phyloP scores from a whole-genome alignment of 2,797 vertebrate species.

The Arremon brunneinucha region DNA sequence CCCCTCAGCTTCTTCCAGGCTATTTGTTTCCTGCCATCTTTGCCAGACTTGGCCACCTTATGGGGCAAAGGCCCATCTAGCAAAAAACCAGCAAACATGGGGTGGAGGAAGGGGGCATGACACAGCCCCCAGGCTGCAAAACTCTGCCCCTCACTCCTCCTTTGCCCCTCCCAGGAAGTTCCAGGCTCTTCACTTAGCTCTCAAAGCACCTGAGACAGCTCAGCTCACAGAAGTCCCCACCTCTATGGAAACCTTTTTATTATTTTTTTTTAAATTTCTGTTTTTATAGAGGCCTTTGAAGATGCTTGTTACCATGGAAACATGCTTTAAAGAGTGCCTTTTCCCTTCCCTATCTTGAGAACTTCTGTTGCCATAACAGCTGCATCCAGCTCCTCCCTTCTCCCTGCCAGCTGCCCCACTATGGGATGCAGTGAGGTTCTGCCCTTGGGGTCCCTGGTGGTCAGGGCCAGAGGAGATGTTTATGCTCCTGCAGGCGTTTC shows the following conservation, averaged over 20 bases:
- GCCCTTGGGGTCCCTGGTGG: rapidly evolving
- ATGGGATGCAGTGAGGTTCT: background rate
- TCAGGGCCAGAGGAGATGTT: background rate
- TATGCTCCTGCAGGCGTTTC: background rate
- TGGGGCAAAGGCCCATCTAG: background rate
- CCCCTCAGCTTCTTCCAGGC: background rate
- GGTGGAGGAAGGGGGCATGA: background rate
- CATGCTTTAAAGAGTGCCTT: conserved; percentile 44
- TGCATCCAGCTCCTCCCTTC: background rate
- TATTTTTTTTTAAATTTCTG: background rate
- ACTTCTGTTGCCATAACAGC: conserved; percentile 67
- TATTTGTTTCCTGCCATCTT: conserved; percentile 22
- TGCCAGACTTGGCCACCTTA: conserved; percentile 25
- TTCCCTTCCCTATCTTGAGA: conserved; percentile 26
- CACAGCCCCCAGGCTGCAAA: background rate
- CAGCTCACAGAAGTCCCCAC: background rate
- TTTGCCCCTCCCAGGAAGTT: background rate
- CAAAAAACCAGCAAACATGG: background rate
- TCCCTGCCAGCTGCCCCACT: background rate
- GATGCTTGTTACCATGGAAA: conserved; percentile 66
- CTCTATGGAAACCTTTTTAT: background rate
- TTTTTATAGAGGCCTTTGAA: conserved; percentile 51
- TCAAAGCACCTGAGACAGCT: background rate
- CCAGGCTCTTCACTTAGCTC: background rate
- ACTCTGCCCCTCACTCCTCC: background rate